Evolutionary conservation across 2,113 vertebrate species (phyloP), one percentile per base, ranked within the genome.

Genomic region (Macquaria australasica): DNA sequence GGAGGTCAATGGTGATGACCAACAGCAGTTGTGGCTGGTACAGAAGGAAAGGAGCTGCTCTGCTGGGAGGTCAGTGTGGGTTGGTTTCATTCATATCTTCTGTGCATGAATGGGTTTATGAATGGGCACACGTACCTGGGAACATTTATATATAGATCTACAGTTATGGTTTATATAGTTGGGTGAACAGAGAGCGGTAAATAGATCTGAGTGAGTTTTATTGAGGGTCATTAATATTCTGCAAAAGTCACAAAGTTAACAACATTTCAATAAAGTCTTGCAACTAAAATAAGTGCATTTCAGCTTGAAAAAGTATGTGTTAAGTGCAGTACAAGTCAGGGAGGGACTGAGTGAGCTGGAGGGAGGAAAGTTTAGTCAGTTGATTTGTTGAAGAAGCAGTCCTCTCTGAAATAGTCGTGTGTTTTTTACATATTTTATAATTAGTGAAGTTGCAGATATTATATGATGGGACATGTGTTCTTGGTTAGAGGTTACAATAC

Each of bases 1-100:
- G 83, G 82, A 82, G 62, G 15, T 73, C 34, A 4, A 62, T 45
- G 58, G 51, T n/a, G 69, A 43, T 59, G 74, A 71, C 62, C 16
- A 55, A 5, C 62, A 64, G 83, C 15, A 16, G 79, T 0, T 5
- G 68, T 18, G 37, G 63, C 43, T 45, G 62, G 41, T 67, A 59
- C 28, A 55, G 81, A 76, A 70, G 63, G 48, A 84, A 51, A 79
- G n/a, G 63, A 60, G 15, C 55, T 28, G 58, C 39, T 21, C 73
- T 69, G 48, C 80, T 53, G 37, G 75, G 83, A 89, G 83, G 73
- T 90, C 76, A 88, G 88, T 84, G 76, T 8, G 64, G 0, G 7
- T 41, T 68, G 60, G 37, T 50, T 75, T 68, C 45, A 60, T 41
- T 88, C 31, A 72, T 69, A 55, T 8, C n/a, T 4, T 55, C 25